Evolutionary conservation across 2,888 invertebrate genomes (phyloP), one percentile per base, ranked within the genome.

Genomic region (Chalcosyrphus nemorum): DNA sequence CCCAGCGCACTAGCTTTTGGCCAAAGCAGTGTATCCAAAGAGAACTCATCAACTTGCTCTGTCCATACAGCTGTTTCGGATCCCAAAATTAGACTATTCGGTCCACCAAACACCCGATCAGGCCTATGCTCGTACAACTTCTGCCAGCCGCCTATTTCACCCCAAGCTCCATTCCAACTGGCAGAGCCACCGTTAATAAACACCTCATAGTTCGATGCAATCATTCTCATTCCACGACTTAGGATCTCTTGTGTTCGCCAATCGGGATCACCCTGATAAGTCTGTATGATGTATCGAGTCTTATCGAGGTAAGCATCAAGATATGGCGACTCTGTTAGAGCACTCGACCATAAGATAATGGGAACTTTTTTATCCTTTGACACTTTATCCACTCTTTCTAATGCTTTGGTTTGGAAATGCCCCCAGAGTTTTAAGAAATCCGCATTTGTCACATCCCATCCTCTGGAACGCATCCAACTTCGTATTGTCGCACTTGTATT

Each of bases 131-230:
- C 94, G 88, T 97, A 97, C 0, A 97, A 94, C 88, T 94, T 95
- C 90, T 97, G 96, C 97, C 97, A 97, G 2, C 96, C 96, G 88
- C 95, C 97, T 97, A 97, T 97, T 89, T 97, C 97, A 88, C 95
- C 95, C 91, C 94, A 94, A 84, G 93, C 93, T 0, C 94, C 94
- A 0, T 97, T 94, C 97, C 97, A 97, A 4, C 95, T 94, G 6
- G 94, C 94, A 87, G 94, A 96, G 0, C 97, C 97, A 88, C 97
- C 97, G 90, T 97, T 97, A 0, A 97, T 93, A 90, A 97, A 97
- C 3, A 96, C 91, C 89, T 97, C 97, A 88, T 96, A 96, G 90
- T 97, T 97, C 4, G 96, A 96, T 86, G 97, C 93, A 86, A 97
- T 97, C n/a, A 97, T 90, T 29, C 93, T 93, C 89, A 95, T 97